Base-by-base conservation (phyloP, 2,888 invertebrate species). In the Luffia ferchaultella region DNA sequence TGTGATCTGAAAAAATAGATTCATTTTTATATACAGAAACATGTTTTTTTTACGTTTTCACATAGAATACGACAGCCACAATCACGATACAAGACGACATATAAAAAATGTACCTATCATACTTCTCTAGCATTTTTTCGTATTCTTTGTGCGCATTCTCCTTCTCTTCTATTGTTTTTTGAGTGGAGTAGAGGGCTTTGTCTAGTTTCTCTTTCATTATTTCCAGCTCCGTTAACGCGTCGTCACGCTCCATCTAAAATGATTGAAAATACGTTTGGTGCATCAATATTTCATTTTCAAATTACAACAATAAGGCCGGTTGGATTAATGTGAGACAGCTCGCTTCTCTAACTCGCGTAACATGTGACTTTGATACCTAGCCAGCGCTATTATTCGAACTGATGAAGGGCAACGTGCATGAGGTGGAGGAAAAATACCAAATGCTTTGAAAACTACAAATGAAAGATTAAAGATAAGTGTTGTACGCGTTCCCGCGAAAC, bases 81-180 rank as follows among this genome's bases (percentile, higher is more conserved):
- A 74, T 68, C 73, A 80, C 80, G 72, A 73, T 67, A 79, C 77
- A 65, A 78, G 76, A 78, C 62, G 64, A 77, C 76, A 77, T 62
- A 53, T 20, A 64, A 56, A 67, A 61, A 58, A 67, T 62, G 72
- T 86, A 91, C 92, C 92, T 90, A 82, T 95, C 95, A 76, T 93
- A 94, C 86, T 96, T 95, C 77, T 96, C 96, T 62, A 95, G 86
- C 86, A 96, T 89, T 78, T 95, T 93, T 70, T 96, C 95, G 70
- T 94, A 92, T 79, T 96, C 96, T 78, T 93, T 94, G 83, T 93
- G 93, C 61, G 93, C 90, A 49, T 88, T 90, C 62, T 96, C 96
- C 62, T 93, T 91, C 64, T 96, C 96, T 65, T 96, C 96, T 58
- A 93, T 87, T 18, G 92, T 88, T 75, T 95, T 95, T 68, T 92